A percentile compares a stretch with the other conserved stretches of the same genome.
phyloP scores from a whole-genome alignment of 2,113 vertebrate genomes.

The Caretta caretta region DNA sequence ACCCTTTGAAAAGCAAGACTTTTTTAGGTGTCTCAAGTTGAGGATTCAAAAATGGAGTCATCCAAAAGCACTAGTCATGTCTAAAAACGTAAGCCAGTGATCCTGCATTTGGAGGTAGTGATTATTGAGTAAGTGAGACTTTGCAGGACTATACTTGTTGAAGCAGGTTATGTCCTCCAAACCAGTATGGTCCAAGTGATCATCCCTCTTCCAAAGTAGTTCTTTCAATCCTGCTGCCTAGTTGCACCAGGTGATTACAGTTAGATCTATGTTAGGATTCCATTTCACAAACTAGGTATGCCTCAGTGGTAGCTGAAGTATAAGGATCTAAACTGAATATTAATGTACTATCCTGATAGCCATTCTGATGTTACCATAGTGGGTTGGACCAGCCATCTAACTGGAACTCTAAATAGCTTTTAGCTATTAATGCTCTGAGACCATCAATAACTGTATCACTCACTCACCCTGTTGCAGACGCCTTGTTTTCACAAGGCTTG shows the following conservation, averaged over 20 bases:
- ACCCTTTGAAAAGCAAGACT: fast-evolving
- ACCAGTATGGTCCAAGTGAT: fast-evolving
- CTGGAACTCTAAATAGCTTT: not conserved
- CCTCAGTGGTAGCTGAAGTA: not conserved
- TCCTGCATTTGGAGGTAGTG: no score
- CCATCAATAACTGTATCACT: not conserved
- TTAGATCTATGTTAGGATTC: not conserved
- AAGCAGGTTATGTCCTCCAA: not conserved
- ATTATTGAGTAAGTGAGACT: not conserved
- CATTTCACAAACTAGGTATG: not conserved
- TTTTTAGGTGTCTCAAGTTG: not conserved
- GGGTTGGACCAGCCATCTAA: fast-evolving
- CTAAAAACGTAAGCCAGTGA: not conserved
- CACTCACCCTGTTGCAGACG: not conserved
- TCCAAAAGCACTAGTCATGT: fast-evolving
- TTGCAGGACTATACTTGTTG: not conserved
- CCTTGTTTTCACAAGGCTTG: not conserved
- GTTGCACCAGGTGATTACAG: not conserved
- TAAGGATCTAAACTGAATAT: not conserved
- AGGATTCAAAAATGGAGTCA: fast-evolving
- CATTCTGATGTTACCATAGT: fast-evolving
- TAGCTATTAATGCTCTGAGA: not conserved
- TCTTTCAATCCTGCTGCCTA: not conserved
- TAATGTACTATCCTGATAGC: fast-evolving
- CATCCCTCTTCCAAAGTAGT: fast-evolving